A percentile compares a stretch with the other conserved stretches of the same genome.
Conservation (phyloP, 2,888 invertebrate genomes). For the Drosophila ustulata region DNA sequence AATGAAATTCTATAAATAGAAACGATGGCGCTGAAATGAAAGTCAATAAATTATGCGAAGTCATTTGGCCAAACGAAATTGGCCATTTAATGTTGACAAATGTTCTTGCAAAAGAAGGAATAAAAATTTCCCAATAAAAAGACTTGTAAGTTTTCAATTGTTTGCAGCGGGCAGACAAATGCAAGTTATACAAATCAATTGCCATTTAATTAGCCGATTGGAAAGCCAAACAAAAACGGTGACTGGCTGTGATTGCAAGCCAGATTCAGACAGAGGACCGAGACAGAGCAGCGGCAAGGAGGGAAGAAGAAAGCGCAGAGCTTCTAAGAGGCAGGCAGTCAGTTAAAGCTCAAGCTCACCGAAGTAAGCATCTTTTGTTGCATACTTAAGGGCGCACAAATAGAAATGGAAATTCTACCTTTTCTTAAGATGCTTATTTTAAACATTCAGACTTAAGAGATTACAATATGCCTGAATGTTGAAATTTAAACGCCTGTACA, state of each 20-base stretch:
- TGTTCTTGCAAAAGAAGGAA: constrained; percentile 20
- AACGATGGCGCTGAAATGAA: constrained; percentile 21
- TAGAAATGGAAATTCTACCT: not conserved
- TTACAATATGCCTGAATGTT: not conserved
- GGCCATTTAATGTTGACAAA: constrained; percentile 46
- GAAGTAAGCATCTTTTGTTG: constrained; percentile 8
- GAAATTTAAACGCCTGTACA: constrained; percentile 1
- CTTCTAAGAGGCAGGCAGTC: not conserved
- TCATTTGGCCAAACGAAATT: constrained; percentile 23
- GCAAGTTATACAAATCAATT: constrained; percentile 52
- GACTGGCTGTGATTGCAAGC: constrained; percentile 6
- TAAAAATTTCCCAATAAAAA: constrained; percentile 11
- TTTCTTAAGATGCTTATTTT: constrained; percentile 15
- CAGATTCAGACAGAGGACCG: not conserved
- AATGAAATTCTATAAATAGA: not conserved
- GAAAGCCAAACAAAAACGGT: constrained; percentile 25
- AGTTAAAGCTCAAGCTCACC: constrained; percentile 5
- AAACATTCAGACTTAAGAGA: constrained; percentile 7
- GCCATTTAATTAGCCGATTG: constrained; percentile 56
- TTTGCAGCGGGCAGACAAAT: constrained; percentile 8
- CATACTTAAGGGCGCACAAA: constrained; percentile 12
- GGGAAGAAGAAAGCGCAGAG: not conserved
- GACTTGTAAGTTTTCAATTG: constrained; percentile 16
- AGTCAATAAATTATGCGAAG: constrained; percentile 53
- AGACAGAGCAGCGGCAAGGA: not conserved